These are phyloP conservation scores for Phymatocera aterrima DNA, from an alignment of 2,888 invertebrate species.

Conservation along the genomic window DNA sequence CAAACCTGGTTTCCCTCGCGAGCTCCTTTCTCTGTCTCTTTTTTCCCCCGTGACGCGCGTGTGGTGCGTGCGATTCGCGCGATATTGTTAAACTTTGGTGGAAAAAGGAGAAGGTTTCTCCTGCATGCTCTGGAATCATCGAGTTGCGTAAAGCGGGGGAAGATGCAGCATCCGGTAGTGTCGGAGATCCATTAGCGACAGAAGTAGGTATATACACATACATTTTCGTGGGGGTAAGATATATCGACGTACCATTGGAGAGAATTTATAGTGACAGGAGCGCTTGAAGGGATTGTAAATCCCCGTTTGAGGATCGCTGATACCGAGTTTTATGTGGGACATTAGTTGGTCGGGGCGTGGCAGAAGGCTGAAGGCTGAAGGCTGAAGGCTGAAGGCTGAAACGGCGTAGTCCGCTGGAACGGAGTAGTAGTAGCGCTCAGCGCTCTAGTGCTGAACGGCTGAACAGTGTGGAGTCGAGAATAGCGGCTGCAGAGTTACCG, in stretches of 20 bases:
- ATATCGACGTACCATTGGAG: constrained; percentile 72
- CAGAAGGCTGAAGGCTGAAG: constrained; percentile 63
- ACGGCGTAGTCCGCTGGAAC: too few species aligned
- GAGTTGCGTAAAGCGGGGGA: neutral
- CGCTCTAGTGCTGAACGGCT: constrained; percentile 15
- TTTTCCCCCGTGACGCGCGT: neutral
- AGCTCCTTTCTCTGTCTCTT: neutral
- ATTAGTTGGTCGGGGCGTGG: constrained; percentile 75
- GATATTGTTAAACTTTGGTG: too few species aligned
- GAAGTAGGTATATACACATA: constrained; percentile 65
- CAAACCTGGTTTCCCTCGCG: too few species aligned
- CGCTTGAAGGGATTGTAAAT: constrained; percentile 75
- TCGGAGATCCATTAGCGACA: constrained; percentile 73
- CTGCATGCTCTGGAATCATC: neutral
- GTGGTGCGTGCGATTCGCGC: too few species aligned
- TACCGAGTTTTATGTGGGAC: constrained; percentile 75
- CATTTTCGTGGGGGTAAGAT: constrained; percentile 68
- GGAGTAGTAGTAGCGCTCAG: too few species aligned
- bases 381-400: constrained; percentile 11
- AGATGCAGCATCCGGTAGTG: constrained; percentile 32
- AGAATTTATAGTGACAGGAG: constrained; percentile 72
- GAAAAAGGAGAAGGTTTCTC: too few species aligned
- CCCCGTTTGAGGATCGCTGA: constrained; percentile 75
- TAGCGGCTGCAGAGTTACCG: constrained; percentile 63
- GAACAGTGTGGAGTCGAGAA: constrained; percentile 57